Conservation (phyloP, 2,113 vertebrate species). For the Empidonax alnorum region DNA sequence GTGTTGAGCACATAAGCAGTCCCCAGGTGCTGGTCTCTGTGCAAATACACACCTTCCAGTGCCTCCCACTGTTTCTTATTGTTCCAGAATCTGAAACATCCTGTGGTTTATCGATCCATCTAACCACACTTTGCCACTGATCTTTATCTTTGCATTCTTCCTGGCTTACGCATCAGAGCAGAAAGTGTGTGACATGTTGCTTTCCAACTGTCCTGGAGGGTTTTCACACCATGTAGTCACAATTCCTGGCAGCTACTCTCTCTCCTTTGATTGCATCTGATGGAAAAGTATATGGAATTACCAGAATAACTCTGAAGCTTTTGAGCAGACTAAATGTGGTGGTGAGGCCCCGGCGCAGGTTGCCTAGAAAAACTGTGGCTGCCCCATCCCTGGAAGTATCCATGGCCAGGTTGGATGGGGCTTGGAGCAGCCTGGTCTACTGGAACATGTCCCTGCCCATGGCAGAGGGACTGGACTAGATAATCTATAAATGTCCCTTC, state of each 20-base stretch:
- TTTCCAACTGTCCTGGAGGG: slow-evolving; percentile 27
- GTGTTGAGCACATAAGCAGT: not conserved
- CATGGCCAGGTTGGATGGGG: accelerated
- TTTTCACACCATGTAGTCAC: slow-evolving; percentile 36
- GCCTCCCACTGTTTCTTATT: slow-evolving; percentile 3
- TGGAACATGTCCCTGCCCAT: not conserved
- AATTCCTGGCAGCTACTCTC: not conserved
- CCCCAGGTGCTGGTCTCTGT: not conserved
- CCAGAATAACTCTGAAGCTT: not conserved
- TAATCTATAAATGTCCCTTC: not conserved
- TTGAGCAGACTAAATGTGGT: not conserved
- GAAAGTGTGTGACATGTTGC: slow-evolving; percentile 46
- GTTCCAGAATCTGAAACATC: slow-evolving; percentile 67
- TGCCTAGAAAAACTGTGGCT: not conserved
- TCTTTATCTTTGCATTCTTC: slow-evolving; percentile 47
- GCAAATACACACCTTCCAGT: not conserved
- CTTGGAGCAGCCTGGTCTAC: accelerated
- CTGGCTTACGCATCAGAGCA: slow-evolving; percentile 27
- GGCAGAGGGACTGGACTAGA: not conserved
- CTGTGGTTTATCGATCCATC: slow-evolving; percentile 67
- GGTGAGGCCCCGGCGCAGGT: not conserved
- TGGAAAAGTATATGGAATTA: not conserved
- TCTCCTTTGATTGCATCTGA: slow-evolving; percentile 20
- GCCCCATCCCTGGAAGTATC: not conserved
- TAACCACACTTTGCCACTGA: slow-evolving; percentile 49